phyloP scores from a whole-genome alignment of 1,140 invertebrate genomes.

The Oncopodura yosiiana region DNA sequence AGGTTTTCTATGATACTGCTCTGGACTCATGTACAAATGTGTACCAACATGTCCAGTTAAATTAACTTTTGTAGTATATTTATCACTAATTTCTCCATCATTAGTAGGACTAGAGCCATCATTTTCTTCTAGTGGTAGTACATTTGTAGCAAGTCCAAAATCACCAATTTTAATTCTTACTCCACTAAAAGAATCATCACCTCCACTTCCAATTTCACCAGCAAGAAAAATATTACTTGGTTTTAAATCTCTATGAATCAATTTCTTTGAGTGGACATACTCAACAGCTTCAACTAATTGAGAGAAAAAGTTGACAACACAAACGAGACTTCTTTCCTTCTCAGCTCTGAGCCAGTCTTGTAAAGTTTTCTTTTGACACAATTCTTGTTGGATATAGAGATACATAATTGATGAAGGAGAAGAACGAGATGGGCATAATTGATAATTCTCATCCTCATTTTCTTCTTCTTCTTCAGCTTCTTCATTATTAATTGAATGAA shows the following conservation, averaged over 20 bases:
- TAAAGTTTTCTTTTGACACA: constrained; percentile 78
- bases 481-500: not conserved
- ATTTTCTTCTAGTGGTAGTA: constrained; percentile 10
- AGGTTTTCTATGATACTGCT: constrained; percentile 65
- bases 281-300: constrained; percentile 90
- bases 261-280: constrained; percentile 79
- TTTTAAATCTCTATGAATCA: constrained; percentile 93
- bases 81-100: constrained; percentile 26
- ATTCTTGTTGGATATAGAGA: constrained; percentile 94
- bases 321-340: constrained; percentile 44
- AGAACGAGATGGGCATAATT: not conserved
- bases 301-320: constrained; percentile 68
- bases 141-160: constrained; percentile 79
- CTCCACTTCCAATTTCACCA: constrained; percentile 8
- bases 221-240: constrained; percentile 43
- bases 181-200: not conserved
- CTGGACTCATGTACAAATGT: constrained; percentile 93
- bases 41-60: constrained; percentile 69
- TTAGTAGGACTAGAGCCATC: constrained; percentile 16
- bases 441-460: not conserved
- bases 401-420: constrained; percentile 48
- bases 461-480: not conserved
- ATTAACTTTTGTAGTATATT: constrained; percentile 8
- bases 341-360: constrained; percentile 70
- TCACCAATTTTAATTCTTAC: constrained; percentile 89